Conservation (phyloP, 2,797 vertebrate genomes). For the Takifugu rubripes region DNA sequence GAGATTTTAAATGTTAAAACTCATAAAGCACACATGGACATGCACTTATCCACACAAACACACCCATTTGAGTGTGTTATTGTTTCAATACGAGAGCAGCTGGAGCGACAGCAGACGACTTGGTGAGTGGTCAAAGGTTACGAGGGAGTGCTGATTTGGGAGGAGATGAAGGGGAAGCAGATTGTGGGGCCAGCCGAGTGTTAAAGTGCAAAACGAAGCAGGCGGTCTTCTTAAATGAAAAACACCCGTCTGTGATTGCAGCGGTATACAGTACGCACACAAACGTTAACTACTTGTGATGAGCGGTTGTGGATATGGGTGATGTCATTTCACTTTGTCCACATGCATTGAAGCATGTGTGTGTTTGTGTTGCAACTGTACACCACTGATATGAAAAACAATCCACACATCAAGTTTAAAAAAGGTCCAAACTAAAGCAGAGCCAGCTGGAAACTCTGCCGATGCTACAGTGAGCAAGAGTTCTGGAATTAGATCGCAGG, state of each 20-base stretch:
- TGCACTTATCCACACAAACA: background rate
- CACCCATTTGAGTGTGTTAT: conserved; percentile 8
- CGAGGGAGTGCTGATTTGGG: conserved; percentile 32
- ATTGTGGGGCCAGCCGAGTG: conserved; percentile 24
- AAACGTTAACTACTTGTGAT: conserved; percentile 11
- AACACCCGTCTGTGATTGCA: conserved; percentile 14
- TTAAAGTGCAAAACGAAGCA: conserved; percentile 38
- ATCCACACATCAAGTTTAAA: conserved; percentile 17
- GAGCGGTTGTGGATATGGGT: conserved; percentile 7
- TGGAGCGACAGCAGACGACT: conserved; percentile 32
- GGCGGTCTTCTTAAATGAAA: conserved; percentile 48
- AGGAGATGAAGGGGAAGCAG: conserved; percentile 19
- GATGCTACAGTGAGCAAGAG: conserved; percentile 34
- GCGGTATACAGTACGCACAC: background rate
- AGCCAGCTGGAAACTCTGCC: conserved; percentile 9
- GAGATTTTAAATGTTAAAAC: background rate
- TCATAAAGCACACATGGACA: background rate
- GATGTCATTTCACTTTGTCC: conserved; percentile 13
- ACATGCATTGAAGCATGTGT: background rate
- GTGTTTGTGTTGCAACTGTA: conserved; percentile 8
- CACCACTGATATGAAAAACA: conserved; percentile 22
- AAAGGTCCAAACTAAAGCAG: conserved; percentile 23
- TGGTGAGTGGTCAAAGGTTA: conserved; percentile 44
- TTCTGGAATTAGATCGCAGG: conserved; percentile 31
- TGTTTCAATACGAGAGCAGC: conserved; percentile 22